Conservation (phyloP, 2,113 vertebrate genomes). For the Tragelaphus scriptus region DNA sequence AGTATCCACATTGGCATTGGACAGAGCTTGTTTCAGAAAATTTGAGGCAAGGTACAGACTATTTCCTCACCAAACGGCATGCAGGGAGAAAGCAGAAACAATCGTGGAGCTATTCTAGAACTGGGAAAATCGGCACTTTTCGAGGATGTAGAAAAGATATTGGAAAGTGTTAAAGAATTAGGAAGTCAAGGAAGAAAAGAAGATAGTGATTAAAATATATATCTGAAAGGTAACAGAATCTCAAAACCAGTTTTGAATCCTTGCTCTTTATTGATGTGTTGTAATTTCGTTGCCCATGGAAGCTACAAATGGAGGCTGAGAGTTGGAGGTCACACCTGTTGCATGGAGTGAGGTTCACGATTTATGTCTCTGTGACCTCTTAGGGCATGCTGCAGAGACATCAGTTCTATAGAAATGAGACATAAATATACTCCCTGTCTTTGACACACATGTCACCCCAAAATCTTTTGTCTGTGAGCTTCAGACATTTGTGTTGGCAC, state of each 20-base stretch:
- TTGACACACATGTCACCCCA: neutral
- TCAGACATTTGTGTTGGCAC: conserved; percentile 71
- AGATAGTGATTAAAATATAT: neutral
- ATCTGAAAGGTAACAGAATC: conserved; percentile 27
- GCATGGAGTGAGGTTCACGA: conserved; percentile 20
- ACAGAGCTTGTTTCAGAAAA: neutral
- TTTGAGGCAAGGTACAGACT: neutral
- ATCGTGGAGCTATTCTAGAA: neutral
- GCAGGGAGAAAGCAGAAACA: neutral
- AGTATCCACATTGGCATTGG: neutral
- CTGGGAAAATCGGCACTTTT: neutral
- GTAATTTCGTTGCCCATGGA: neutral
- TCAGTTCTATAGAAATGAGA: conserved; percentile 44
- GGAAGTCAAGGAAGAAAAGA: neutral
- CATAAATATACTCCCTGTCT: neutral
- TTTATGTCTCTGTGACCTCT: conserved; percentile 63
- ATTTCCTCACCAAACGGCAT: neutral
- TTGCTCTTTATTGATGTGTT: conserved; percentile 1
- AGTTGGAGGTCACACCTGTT: conserved; percentile 76
- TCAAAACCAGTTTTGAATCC: neutral
- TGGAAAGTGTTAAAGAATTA: neutral
- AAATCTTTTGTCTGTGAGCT: conserved; percentile 72
- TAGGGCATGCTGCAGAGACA: conserved; percentile 54
- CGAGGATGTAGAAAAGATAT: neutral
- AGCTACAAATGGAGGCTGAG: conserved; percentile 35